Percentiles rank a stretch among this genome's conserved stretches.
Conservation (phyloP, 2,797 vertebrate species). For the Gymnoscopelus microlampas region DNA sequence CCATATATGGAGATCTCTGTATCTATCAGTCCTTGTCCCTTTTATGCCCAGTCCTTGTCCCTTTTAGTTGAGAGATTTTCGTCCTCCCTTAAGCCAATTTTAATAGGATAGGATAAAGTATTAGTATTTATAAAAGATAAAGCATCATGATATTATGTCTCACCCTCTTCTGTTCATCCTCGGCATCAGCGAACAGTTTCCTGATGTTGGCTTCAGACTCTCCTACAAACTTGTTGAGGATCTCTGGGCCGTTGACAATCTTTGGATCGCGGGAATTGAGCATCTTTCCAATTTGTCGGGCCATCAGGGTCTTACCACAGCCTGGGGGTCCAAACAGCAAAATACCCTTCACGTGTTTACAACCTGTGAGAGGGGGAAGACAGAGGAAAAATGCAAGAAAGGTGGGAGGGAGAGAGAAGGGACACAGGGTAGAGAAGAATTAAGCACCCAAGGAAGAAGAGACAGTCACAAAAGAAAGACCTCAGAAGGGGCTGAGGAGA, state of each 20-base stretch:
- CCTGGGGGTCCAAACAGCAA: constrained; percentile 94
- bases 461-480: not conserved
- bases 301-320: constrained; percentile 98
- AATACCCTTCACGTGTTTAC: constrained; percentile 98
- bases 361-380: constrained; percentile 78
- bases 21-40: too few species aligned
- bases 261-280: constrained; percentile 97
- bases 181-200: constrained; percentile 97
- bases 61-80: too few species aligned
- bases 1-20: too few species aligned
- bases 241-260: constrained; percentile 96
- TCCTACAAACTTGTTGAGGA: constrained; percentile 97
- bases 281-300: constrained; percentile 98
- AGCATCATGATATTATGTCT: constrained; percentile 38
- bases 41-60: too few species aligned
- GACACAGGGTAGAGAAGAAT: too few species aligned
- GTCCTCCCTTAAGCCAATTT: too few species aligned
- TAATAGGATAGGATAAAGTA: too few species aligned
- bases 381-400: not conserved
- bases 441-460: not conserved
- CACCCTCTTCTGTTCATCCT: constrained; percentile 97
- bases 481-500: not conserved
- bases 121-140: not conserved
- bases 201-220: constrained; percentile 98
- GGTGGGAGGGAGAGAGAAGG: not conserved